Evolutionary conservation across 2,888 invertebrate species (phyloP).

Genomic region (Pollenia labialis): DNA sequence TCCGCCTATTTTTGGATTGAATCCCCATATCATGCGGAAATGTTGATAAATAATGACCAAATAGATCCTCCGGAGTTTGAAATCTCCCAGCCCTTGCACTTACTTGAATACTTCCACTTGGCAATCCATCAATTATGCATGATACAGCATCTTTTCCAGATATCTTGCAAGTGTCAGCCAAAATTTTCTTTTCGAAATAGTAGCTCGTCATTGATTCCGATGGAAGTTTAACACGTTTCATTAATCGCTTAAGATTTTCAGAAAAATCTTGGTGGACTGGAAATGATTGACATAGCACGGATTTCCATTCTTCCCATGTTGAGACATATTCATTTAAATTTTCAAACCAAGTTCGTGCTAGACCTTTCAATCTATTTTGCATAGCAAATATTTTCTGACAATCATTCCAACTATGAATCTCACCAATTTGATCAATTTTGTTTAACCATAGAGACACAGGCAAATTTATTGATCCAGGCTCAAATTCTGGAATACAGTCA

Average conservation of each 20-base stretch:
- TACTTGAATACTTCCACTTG: slow-evolving; percentile 6
- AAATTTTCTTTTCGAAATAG: slow-evolving; percentile 21
- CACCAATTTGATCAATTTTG: not conserved
- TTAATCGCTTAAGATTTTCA: slow-evolving; percentile 10
- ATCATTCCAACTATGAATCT: too few species aligned
- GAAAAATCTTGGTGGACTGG: slow-evolving; percentile 6
- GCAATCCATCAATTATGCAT: slow-evolving; percentile 10
- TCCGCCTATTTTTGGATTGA: too few species aligned
- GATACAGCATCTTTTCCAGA: slow-evolving; percentile 3
- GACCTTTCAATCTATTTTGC: slow-evolving; percentile 6
- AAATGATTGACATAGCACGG: slow-evolving; percentile 7
- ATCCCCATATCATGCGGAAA: not conserved
- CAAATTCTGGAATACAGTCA: not conserved
- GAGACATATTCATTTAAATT: slow-evolving; percentile 1
- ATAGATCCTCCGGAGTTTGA: slow-evolving; percentile 12
- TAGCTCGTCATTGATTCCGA: not conserved
- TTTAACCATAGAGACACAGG: slow-evolving; percentile 7
- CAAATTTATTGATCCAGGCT: not conserved
- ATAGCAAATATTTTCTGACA: slow-evolving; percentile 5
- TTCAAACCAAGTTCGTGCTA: slow-evolving; percentile 10
- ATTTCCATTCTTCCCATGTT: not conserved
- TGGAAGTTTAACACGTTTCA: not conserved
- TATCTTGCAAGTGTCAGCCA: not conserved
- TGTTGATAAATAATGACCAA: slow-evolving; percentile 8
- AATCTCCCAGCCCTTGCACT: slow-evolving; percentile 4